Evolutionary conservation across 2,797 vertebrate species (phyloP), one percentile per base, ranked within the genome.

Genomic region (Falco biarmicus): DNA sequence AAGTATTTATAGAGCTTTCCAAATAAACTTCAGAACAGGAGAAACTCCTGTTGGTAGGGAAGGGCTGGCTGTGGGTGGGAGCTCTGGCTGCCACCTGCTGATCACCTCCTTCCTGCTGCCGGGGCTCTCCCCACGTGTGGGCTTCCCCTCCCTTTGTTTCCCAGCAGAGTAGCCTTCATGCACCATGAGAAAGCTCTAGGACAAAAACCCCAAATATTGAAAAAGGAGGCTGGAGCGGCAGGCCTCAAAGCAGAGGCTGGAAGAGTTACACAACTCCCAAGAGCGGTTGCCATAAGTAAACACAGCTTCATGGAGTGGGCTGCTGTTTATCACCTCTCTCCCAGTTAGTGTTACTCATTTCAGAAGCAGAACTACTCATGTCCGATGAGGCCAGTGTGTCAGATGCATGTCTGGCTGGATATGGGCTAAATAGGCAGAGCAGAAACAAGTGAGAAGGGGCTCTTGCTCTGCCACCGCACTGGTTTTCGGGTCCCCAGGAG

Each of bases 1-100:
- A 74, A 80, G 87, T 39, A 87, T 74, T 90, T 94, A 89, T 80
- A 80, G 91, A 83, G 68, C 79, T 87, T 95, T 93, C 53, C 93
- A 93, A 91, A 92, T 45, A 80, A 89, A 93, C 75, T 85, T 80
- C 78, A 91, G 84, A 92, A 85, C 60, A 48, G 73, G 34, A 93
- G 64, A 31, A 53, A 28, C 43, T 94, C 82, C 69, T 65, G 61
- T 68, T 21, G 39, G 68, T 32, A 85, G 60, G 91, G 78, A 95
- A 95, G 75, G 75, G 93, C 80, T 86, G 84, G 69, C 79, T 74
- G 5, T 0, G 1, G 74, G 69, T 37, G 73, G 71, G 73, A 96
- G 77, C 71, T 63, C 87, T 18, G 47, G 69, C 60, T 60, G 78
- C 64, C 79, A 56, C 53, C 3, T 9, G 63, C 75, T 59, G 37